Percentiles rank a stretch among this genome's conserved stretches.
Evolutionary conservation across 2,113 vertebrate species (phyloP).

Genomic region (Mola mola): DNA sequence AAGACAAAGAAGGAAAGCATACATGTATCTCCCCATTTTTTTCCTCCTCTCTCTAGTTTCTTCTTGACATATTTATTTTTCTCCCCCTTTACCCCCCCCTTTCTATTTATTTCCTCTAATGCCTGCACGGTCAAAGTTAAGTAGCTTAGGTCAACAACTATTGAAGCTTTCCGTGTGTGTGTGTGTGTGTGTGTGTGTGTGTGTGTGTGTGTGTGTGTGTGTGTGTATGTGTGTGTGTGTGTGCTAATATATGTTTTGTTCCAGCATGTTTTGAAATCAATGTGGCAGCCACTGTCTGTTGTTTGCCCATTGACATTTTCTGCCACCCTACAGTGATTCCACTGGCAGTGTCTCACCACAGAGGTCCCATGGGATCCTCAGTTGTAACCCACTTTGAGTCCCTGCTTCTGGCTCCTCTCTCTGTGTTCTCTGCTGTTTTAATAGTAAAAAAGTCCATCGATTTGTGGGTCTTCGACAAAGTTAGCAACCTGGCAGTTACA

Average conservation of each 20-base stretch:
- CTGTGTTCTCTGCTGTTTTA: not conserved
- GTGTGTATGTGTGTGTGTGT: no score
- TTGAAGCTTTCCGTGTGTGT: no score
- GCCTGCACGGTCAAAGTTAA: conserved; percentile 63
- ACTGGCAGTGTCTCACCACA: conserved; percentile 4
- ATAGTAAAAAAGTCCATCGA: conserved; percentile 18
- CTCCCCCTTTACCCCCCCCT: not conserved
- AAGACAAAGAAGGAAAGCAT: no score
- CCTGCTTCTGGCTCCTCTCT: conserved; percentile 8
- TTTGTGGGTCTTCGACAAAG: conserved; percentile 7
- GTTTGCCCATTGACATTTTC: conserved; percentile 51
- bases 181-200: no score
- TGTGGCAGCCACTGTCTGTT: conserved; percentile 50
- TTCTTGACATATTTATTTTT: no score
- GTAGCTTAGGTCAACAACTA: conserved; percentile 68
- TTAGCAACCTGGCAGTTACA: no score
- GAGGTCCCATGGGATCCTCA: conserved; percentile 8
- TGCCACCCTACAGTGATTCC: not conserved
- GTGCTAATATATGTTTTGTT: no score
- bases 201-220: no score
- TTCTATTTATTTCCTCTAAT: no score
- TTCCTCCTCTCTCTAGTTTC: no score
- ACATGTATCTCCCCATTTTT: no score
- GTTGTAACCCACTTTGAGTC: conserved; percentile 41
- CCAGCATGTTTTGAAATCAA: no score